Evolutionary conservation across 2,113 vertebrate genomes (phyloP).

Genomic region (Phaethon lepturus): DNA sequence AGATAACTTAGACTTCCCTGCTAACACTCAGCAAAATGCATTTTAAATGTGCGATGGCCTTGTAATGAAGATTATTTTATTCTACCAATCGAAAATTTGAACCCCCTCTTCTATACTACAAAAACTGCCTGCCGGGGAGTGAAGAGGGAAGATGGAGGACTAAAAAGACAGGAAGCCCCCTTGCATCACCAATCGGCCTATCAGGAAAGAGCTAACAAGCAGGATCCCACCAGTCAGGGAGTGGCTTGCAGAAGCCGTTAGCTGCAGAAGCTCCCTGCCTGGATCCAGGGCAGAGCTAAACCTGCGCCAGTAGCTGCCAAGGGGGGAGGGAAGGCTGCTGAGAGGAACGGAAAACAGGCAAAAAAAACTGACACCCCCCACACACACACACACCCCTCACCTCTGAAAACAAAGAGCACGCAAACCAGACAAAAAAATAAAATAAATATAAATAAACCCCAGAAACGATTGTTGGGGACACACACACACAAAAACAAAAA

Average conservation of each 20-base stretch:
- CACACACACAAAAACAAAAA: background rate
- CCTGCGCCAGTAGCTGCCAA: rapidly evolving
- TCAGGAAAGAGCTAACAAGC: background rate
- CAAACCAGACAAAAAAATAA: background rate
- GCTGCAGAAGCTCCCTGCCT: rapidly evolving
- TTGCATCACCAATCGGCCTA: background rate
- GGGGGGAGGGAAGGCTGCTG: background rate
- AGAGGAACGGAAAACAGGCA: background rate
- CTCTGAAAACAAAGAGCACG: background rate
- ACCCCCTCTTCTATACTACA: rapidly evolving
- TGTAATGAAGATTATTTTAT: background rate
- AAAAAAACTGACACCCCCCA: background rate
- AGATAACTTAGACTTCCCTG: background rate
- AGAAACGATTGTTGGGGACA: too few relatives aligned
- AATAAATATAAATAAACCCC: background rate
- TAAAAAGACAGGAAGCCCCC: background rate
- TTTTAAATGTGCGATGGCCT: rapidly evolving
- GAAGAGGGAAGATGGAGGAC: background rate
- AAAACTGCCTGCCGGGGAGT: rapidly evolving
- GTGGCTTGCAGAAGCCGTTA: rapidly evolving
- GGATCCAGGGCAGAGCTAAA: background rate
- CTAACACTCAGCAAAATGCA: background rate
- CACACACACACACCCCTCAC: too few relatives aligned
- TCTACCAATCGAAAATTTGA: background rate
- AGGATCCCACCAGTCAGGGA: background rate